Evolutionary conservation across 1,140 invertebrate genomes (phyloP), one percentile per base, ranked within the genome.

Genomic region (Sogatella furcifera): DNA sequence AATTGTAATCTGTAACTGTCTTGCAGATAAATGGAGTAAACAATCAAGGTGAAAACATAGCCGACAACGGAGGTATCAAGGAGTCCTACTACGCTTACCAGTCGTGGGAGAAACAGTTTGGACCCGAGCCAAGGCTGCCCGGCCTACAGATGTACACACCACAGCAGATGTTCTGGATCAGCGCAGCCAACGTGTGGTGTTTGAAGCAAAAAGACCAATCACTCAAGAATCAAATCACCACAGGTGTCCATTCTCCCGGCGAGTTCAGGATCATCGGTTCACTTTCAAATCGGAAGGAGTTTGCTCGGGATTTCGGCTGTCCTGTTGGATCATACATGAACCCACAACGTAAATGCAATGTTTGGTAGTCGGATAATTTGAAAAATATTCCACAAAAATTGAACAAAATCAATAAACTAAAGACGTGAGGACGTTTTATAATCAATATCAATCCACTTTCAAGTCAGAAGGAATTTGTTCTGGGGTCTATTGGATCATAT

Each of bases 271-370:
- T 96, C 0, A 77, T 89, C 49, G 92, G 92, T 11, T 87, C 92
- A 0, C 74, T 97, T 14, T 88, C 89, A 43, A 97, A 97, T 71
- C 86, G 90, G 76, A 77, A 83, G 52, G 85, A 92, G 56, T 97
- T 97, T 74, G 77, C 88, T 0, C 73, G 78, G 59, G 90, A 93
- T 72, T 97, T 92, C 74, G 83, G 86, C 43, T 97, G 93, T 73
- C 84, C 88, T 0, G 60, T 76, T 1, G 85, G 84, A 2, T 84
- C 86, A 0, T 81, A 78, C 22, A 94, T 97, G 90, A 96, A 97
- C 73, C 91, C 92, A 0, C 67, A 71, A 13, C 78, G 90, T 0
- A 96, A 95, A 71, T 97, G 93, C 75, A 77, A 79, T 69, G 83
- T 89, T 19, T 88, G 86, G 85, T 89, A 24, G 42, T 38, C 1